Evolutionary conservation across 2,113 vertebrate genomes (phyloP).

Genomic region (Lampris incognitus): DNA sequence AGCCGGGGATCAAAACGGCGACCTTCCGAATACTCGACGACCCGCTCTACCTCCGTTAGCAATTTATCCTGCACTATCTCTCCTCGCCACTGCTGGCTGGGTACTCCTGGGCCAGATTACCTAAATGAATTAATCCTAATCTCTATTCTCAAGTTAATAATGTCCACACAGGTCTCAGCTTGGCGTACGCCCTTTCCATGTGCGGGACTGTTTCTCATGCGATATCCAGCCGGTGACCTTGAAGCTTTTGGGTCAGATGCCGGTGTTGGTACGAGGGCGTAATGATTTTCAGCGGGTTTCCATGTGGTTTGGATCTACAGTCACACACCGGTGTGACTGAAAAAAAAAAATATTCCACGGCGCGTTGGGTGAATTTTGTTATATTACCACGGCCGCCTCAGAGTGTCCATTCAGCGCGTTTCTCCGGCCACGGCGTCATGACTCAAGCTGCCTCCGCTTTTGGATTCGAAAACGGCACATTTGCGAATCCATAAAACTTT

Average conservation of each 20-base stretch:
- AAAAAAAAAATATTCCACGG: neutral
- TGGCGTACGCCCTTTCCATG: conserved; percentile 36
- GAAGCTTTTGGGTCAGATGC: conserved; percentile 25
- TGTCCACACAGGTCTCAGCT: conserved; percentile 53
- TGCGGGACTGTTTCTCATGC: conserved; percentile 24
- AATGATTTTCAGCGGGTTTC: neutral
- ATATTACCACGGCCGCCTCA: neutral
- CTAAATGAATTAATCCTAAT: conserved; percentile 78
- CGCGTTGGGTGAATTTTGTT: neutral
- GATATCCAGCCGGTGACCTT: conserved; percentile 62
- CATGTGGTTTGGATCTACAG: neutral
- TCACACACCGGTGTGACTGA: neutral
- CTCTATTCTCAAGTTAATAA: conserved; percentile 71
- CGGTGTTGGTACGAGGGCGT: neutral
- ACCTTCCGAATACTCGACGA: too few relatives aligned
- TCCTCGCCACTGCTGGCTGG: conserved; percentile 49
- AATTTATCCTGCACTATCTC: conserved; percentile 65
- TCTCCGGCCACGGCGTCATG: neutral
- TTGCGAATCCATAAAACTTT: conserved; percentile 25
- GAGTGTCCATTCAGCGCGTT: neutral
- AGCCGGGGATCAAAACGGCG: too few relatives aligned
- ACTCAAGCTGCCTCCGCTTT: neutral
- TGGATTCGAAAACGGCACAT: conserved; percentile 11
- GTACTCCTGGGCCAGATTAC: conserved; percentile 72
- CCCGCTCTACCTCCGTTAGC: neutral